These are phyloP conservation scores for Caenorhabditis panamensis DNA, from an alignment of 2,888 invertebrate species.

Conservation along the genomic window DNA sequence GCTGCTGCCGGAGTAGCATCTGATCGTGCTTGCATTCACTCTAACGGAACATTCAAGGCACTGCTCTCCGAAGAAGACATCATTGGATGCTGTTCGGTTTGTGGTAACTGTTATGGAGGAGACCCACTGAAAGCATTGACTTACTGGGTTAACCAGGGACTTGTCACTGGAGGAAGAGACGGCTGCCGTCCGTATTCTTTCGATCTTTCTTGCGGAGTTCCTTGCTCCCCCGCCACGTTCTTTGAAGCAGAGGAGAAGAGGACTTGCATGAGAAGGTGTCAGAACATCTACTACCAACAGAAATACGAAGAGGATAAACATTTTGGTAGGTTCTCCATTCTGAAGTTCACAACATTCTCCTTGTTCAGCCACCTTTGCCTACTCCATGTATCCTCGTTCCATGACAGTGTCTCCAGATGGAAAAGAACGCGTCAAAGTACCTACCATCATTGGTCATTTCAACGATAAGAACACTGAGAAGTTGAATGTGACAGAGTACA, in stretches of 20 bases:
- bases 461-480: constrained; percentile 74
- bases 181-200: constrained; percentile 80
- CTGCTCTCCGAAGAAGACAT: constrained; percentile 73
- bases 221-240: constrained; percentile 79
- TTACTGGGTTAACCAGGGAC: constrained; percentile 79
- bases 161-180: constrained; percentile 78
- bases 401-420: constrained; percentile 80
- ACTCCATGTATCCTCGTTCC: constrained; percentile 79
- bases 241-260: constrained; percentile 76
- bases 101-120: constrained; percentile 81
- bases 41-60: constrained; percentile 77
- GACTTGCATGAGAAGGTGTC: constrained; percentile 76
- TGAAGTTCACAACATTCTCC: not conserved
- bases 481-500: constrained; percentile 69
- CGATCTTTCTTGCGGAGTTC: constrained; percentile 77
- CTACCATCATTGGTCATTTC: constrained; percentile 79
- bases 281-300: constrained; percentile 78
- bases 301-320: constrained; percentile 79
- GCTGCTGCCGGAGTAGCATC: constrained; percentile 80
- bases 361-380: constrained; percentile 77
- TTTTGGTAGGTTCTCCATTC: constrained; percentile 61
- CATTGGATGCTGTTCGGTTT: constrained; percentile 78
- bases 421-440: constrained; percentile 73
- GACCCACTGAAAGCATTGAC: constrained; percentile 80
- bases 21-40: constrained; percentile 79